Conservation (phyloP, 2,888 invertebrate genomes). For the Dexiosoma caninum region DNA sequence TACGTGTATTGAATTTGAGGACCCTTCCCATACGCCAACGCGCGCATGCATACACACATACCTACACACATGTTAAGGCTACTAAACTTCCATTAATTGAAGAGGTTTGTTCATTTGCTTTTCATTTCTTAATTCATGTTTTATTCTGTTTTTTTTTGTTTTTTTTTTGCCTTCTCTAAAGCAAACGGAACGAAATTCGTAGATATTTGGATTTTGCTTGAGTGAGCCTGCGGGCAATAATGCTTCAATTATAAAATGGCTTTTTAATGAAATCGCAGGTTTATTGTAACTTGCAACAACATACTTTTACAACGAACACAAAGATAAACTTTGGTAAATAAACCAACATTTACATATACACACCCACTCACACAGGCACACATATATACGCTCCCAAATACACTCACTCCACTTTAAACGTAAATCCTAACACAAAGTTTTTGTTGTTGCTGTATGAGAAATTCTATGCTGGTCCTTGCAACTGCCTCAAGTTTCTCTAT, state of each 20-base stretch:
- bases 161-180: not conserved
- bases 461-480: too few relatives aligned
- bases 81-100: conserved; percentile 37
- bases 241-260: conserved; percentile 72
- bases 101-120: conserved; percentile 55
- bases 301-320: not conserved
- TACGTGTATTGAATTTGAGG: too few relatives aligned
- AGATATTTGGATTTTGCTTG: conserved; percentile 43
- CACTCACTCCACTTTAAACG: not conserved
- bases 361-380: not conserved
- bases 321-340: conserved; percentile 7
- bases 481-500: too few relatives aligned
- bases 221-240: conserved; percentile 47
- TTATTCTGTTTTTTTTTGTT: not conserved
- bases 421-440: not conserved
- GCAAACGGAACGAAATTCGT: conserved; percentile 12
- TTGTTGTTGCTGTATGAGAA: too few relatives aligned
- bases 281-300: conserved; percentile 48
- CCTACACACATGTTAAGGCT: not conserved
- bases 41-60: too few relatives aligned
- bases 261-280: conserved; percentile 71
- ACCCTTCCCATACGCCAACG: conserved; percentile 13
- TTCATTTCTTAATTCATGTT: conserved; percentile 32
- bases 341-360: not conserved
- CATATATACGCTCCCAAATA: not conserved